Evolutionary conservation across 1,140 invertebrate genomes (phyloP).

Genomic region (Brachionus calyciflorus): DNA sequence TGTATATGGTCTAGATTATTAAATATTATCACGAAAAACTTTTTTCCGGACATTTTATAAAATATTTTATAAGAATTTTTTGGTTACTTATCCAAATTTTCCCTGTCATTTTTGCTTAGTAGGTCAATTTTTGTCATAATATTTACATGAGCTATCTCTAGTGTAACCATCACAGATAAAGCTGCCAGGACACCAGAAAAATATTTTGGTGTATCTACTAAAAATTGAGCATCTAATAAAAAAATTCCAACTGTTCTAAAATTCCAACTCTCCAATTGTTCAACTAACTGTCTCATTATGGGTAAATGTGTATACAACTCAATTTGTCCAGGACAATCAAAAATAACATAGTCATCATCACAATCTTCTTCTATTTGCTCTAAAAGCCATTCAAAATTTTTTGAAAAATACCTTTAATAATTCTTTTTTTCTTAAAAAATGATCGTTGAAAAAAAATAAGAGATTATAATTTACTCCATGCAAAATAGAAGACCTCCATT

Average conservation of each 20-base stretch:
- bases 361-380: constrained; percentile 74
- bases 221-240: constrained; percentile 90
- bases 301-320: constrained; percentile 94
- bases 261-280: constrained; percentile 70
- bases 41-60: no score
- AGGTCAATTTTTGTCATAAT: constrained; percentile 93
- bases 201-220: constrained; percentile 92
- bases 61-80: no score
- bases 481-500: constrained; percentile 96
- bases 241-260: constrained; percentile 88
- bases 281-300: constrained; percentile 78
- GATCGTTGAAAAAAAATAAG: constrained; percentile 57
- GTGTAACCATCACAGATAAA: constrained; percentile 89
- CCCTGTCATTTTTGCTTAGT: constrained; percentile 74
- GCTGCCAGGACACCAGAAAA: constrained; percentile 88
- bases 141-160: constrained; percentile 90
- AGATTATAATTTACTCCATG: constrained; percentile 70
- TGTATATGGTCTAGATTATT: no score
- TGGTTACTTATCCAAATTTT: constrained; percentile 65
- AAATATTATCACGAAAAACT: no score
- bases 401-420: constrained; percentile 69
- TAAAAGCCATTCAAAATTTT: constrained; percentile 85
- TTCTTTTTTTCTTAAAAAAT: constrained; percentile 59
- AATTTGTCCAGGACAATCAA: constrained; percentile 98
- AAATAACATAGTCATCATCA: constrained; percentile 72